Base-by-base conservation (phyloP, 2,888 invertebrate species). In the Epinotia demarniana region DNA sequence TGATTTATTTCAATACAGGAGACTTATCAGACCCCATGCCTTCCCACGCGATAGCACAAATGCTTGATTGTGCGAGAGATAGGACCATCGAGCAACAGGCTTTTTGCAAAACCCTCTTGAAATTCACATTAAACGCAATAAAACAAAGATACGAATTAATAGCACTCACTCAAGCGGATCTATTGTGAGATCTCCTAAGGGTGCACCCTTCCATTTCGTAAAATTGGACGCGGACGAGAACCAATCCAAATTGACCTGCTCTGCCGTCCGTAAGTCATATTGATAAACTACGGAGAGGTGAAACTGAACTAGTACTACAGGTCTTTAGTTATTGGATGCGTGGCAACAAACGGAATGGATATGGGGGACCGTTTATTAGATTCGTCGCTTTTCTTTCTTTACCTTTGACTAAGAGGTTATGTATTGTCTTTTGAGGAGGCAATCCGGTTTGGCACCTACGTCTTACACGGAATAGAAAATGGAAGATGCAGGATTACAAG, bases 141-240 rank as follows among this genome's bases (percentile, higher is more conserved):
- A 92, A 92, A 92, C 92, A 92, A 93, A 92, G 92, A 92, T 91
- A 89, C 87, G 92, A 92, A 92, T 93, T 93, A 93, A 93, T 93
- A 92, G 91, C 85, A 86, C 90, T 90, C 92, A 91, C 92, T 92
- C 90, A 86, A 86, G 86, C 89, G 89, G 91, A 92, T 89, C 92
- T 89, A 92, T 92, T 92, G 91, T 92, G 90, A 90, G 87, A 87
- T 92, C 87, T 90, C 93, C 92, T 92, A 79, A 80, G 92, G 89
- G 93, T 86, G 87, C 87, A 90, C 90, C 92, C 91, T 92, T 91
- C 92, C 92, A 92, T 92, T 93, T 91, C 88, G 85, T 81, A 88
- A 90, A 93, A 93, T 92, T 92, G 93, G 91, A 91, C 91, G 88
- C 86, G 87, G 85, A 87, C 87, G 81, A 85, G 81, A 81, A 83